Evolutionary conservation across 2,888 invertebrate species (phyloP).

Genomic region (Noctua pronuba): DNA sequence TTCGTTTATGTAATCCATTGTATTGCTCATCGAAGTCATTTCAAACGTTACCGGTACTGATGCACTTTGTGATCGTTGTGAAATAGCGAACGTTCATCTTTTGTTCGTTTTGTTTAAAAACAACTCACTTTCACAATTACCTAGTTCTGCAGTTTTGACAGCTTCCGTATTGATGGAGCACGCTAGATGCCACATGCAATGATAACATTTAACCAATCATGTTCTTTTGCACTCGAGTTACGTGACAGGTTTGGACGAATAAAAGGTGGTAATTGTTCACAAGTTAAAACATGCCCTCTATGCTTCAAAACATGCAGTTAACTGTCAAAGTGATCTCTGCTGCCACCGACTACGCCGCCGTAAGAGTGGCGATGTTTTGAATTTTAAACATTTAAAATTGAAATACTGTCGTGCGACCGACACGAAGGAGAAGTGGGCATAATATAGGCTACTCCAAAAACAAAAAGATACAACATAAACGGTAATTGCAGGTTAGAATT

Average conservation of each 20-base stretch:
- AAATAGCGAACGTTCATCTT: constrained; percentile 9
- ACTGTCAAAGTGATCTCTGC: neutral
- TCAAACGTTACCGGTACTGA: constrained; percentile 14
- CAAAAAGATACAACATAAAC: neutral
- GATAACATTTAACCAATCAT: neutral
- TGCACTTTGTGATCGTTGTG: constrained; percentile 22
- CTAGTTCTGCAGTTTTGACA: neutral
- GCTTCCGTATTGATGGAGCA: constrained; percentile 11
- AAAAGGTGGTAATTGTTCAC: neutral
- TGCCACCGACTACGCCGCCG: neutral
- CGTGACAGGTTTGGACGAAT: neutral
- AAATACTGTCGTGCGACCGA: neutral
- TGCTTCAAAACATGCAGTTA: neutral
- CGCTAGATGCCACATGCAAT: constrained; percentile 17
- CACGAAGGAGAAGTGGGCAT: neutral
- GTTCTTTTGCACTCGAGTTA: neutral
- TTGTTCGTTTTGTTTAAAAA: constrained; percentile 13
- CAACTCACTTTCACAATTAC: constrained; percentile 33
- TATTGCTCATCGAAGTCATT: constrained; percentile 13
- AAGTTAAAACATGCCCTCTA: neutral
- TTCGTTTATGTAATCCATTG: constrained; percentile 24
- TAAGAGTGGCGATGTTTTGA: neutral
- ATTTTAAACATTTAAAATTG: neutral
- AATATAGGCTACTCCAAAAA: neutral
- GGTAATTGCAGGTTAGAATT: no score